Conservation (phyloP, 2,113 vertebrate species). For the Oreochromis niloticus region DNA sequence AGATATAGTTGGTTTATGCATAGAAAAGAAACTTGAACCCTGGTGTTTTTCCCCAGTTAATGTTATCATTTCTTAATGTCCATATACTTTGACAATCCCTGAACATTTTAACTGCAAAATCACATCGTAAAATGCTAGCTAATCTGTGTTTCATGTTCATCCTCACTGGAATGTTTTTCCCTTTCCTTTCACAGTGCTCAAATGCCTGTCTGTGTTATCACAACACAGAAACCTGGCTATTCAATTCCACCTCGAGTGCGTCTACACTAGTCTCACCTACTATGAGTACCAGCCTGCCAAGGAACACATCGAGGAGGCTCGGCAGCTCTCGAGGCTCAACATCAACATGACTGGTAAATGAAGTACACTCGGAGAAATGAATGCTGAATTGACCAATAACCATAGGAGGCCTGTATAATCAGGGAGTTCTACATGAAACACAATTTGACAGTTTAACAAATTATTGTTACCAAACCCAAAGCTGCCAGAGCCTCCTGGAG, state of each 20-base stretch:
- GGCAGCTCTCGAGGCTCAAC: slow-evolving; percentile 77
- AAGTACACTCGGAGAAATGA: neutral
- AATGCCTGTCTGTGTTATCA: slow-evolving; percentile 66
- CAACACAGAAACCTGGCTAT: slow-evolving; percentile 73
- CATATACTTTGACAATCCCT: neutral
- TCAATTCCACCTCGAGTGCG: slow-evolving; percentile 91
- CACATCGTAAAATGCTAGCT: neutral
- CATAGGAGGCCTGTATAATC: neutral
- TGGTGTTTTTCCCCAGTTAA: neutral
- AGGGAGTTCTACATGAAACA: neutral
- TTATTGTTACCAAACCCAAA: neutral
- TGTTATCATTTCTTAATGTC: neutral
- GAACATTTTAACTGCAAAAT: neutral
- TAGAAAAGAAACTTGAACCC: neutral
- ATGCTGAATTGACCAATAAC: neutral
- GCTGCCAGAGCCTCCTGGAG: neutral
- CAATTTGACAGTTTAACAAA: neutral
- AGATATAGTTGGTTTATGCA: neutral
- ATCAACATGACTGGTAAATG: slow-evolving; percentile 82
- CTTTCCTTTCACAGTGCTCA: slow-evolving; percentile 69
- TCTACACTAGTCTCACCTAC: slow-evolving; percentile 82
- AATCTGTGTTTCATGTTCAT: neutral
- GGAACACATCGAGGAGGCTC: slow-evolving; percentile 76
- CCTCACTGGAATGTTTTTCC: neutral
- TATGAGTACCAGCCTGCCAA: slow-evolving; percentile 90